These are phyloP conservation scores for Caenorhabditis brenneri DNA, from an alignment of 1,140 invertebrate genomes.

Conservation along the genomic window DNA sequence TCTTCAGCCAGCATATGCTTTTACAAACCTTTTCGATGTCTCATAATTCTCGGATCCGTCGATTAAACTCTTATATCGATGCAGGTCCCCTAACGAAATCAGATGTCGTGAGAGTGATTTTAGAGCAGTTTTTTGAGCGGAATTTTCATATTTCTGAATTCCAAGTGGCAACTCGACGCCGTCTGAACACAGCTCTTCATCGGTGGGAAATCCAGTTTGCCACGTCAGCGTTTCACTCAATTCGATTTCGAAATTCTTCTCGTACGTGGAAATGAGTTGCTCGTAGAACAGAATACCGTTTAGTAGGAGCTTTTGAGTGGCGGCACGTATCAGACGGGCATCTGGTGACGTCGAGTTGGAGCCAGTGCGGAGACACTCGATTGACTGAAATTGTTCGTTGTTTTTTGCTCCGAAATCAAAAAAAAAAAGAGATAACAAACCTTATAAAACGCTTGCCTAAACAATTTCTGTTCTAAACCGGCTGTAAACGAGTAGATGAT, in stretches of 20 bases:
- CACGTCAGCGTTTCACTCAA: background rate
- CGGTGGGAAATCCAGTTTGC: background rate
- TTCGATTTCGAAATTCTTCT: background rate
- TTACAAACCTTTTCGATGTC: slow-evolving; percentile 33
- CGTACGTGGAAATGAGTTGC: background rate
- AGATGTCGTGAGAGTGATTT: slow-evolving; percentile 50
- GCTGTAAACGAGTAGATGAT: slow-evolving; percentile 35
- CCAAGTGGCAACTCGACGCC: background rate
- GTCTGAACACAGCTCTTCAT: background rate
- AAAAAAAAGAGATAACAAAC: background rate
- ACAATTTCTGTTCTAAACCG: slow-evolving; percentile 36
- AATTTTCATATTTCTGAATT: background rate
- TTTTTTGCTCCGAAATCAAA: background rate
- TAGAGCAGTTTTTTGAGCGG: slow-evolving; percentile 7
- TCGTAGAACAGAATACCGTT: slow-evolving; percentile 13
- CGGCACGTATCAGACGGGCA: background rate
- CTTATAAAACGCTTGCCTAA: slow-evolving; percentile 44
- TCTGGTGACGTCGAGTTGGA: background rate
- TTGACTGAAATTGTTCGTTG: background rate
- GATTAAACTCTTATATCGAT: slow-evolving; percentile 46
- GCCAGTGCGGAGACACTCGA: background rate
- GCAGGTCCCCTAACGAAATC: slow-evolving; percentile 51
- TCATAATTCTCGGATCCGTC: slow-evolving; percentile 49
- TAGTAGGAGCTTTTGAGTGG: background rate
- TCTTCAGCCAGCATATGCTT: background rate